phyloP scores from a whole-genome alignment of 1,140 invertebrate genomes.

The Dufourea novaeangliae region DNA sequence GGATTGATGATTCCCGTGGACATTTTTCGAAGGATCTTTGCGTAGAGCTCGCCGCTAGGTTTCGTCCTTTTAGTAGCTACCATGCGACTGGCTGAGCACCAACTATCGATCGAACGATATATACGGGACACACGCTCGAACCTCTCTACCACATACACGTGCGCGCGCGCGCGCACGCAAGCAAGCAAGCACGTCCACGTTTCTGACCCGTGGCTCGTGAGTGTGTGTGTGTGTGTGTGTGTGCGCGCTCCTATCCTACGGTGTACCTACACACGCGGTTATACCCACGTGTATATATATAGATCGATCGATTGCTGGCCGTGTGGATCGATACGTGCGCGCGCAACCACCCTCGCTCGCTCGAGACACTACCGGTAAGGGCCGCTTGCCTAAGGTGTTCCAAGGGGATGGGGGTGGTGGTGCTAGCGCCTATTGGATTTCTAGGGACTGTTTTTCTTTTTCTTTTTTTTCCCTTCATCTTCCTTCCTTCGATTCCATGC shows the following conservation, averaged over 20 bases:
- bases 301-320: slow-evolving; percentile 57
- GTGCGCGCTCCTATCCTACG: not conserved
- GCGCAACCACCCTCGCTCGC: slow-evolving; percentile 48
- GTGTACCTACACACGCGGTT: slow-evolving; percentile 26
- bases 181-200: slow-evolving; percentile 10
- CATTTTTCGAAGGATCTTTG: slow-evolving; percentile 39
- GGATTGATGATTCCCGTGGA: slow-evolving; percentile 37
- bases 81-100: slow-evolving; percentile 49
- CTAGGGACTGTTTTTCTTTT: slow-evolving; percentile 28
- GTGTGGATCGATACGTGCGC: slow-evolving; percentile 59
- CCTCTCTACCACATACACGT: too few species aligned
- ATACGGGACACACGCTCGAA: slow-evolving; percentile 47
- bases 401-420: slow-evolving; percentile 23
- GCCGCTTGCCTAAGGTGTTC: slow-evolving; percentile 46
- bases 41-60: slow-evolving; percentile 29
- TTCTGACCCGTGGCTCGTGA: slow-evolving; percentile 38
- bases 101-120: slow-evolving; percentile 57
- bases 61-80: slow-evolving; percentile 55
- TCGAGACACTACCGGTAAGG: slow-evolving; percentile 35
- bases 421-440: slow-evolving; percentile 46
- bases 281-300: slow-evolving; percentile 47
- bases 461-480: not conserved
- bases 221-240: not conserved
- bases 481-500: not conserved
- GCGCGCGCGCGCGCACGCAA: not conserved